These are phyloP conservation scores for Cerastis leucographa DNA, from an alignment of 2,888 invertebrate genomes.

Conservation along the genomic window DNA sequence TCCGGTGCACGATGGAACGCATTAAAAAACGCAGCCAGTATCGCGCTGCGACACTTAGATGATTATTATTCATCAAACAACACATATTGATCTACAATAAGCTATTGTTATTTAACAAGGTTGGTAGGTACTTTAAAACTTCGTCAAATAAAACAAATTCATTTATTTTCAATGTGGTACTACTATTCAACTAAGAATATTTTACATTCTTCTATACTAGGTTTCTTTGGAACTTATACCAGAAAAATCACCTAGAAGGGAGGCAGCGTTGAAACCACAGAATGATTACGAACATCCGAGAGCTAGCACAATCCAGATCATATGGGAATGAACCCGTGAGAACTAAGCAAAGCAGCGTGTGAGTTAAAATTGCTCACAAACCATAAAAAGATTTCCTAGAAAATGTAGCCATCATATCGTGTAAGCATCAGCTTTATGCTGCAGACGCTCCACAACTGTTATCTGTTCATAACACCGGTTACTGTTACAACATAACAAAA, in stretches of 20 bases:
- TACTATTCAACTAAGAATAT: not conserved
- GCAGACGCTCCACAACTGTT: constrained; percentile 15
- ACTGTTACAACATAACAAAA: constrained; percentile 21
- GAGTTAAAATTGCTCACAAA: constrained; percentile 42
- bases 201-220: not conserved
- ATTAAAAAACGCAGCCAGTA: constrained; percentile 19
- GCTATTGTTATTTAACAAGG: constrained; percentile 38
- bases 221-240: not conserved
- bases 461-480: constrained; percentile 18
- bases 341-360: constrained; percentile 57
- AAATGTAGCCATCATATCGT: constrained; percentile 26
- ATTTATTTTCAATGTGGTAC: constrained; percentile 1
- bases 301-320: constrained; percentile 62
- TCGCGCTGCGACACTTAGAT: constrained; percentile 13
- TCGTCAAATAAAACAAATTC: constrained; percentile 1
- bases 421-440: constrained; percentile 9
- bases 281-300: constrained; percentile 33
- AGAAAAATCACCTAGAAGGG: not conserved
- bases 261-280: constrained; percentile 21
- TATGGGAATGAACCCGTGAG: constrained; percentile 64
- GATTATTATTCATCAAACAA: constrained; percentile 46
- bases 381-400: constrained; percentile 38
- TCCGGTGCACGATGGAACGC: constrained; percentile 32
- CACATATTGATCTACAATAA: constrained; percentile 23
- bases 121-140: constrained; percentile 13